These are phyloP conservation scores for Dipodomys spectabilis DNA, from an alignment of 2,113 vertebrate species.

Conservation along the genomic window DNA sequence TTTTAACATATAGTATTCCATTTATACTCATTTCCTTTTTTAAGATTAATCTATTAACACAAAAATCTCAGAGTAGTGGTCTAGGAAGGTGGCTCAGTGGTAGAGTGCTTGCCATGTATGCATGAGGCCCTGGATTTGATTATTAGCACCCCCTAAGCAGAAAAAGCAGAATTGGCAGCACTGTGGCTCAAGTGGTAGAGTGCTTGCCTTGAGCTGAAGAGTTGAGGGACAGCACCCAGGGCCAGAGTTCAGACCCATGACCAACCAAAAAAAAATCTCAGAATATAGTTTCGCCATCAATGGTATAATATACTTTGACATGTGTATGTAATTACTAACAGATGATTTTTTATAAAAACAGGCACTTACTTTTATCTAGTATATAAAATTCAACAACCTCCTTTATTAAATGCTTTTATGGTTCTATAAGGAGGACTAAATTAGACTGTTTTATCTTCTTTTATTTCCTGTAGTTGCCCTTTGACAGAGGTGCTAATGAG, in stretches of 20 bases:
- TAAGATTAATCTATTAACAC: not conserved
- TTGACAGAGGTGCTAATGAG: constrained; percentile 62
- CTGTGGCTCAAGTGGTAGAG: too few species aligned
- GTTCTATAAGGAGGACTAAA: not conserved
- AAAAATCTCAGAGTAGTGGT: too few species aligned
- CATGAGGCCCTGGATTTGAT: too few species aligned
- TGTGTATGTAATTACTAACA: not conserved
- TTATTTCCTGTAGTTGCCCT: constrained; percentile 60
- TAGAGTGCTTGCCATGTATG: too few species aligned
- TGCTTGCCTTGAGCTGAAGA: too few species aligned
- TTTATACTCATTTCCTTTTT: not conserved
- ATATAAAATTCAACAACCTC: constrained; percentile 36
- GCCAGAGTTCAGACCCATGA: too few species aligned
- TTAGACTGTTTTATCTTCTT: constrained; percentile 39
- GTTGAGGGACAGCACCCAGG: too few species aligned
- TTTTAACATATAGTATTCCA: not conserved
- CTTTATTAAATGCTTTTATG: constrained; percentile 39
- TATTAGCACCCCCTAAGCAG: too few species aligned
- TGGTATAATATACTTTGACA: not conserved
- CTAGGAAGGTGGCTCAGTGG: too few species aligned
- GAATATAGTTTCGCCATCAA: not conserved
- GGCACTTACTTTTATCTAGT: constrained; percentile 2
- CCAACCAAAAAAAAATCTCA: too few species aligned
- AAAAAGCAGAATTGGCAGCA: too few species aligned
- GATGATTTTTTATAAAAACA: not conserved